Conservation (phyloP, 2,113 vertebrate species). For the Leucosticte australis region DNA sequence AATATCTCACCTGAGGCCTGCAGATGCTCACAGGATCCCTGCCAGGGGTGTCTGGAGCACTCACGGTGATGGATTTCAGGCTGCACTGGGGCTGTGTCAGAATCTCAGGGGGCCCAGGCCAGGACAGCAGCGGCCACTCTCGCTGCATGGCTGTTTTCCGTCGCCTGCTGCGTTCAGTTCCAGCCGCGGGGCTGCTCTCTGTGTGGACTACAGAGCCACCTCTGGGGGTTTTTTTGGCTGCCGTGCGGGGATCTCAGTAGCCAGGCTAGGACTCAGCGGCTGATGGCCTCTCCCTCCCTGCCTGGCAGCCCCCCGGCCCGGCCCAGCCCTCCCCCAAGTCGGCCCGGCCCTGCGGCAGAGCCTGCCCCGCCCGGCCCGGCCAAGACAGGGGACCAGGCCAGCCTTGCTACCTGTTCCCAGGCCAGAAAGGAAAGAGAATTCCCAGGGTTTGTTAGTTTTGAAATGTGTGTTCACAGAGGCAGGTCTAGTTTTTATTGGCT, state of each 20-base stretch:
- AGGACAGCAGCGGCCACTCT: rapidly evolving
- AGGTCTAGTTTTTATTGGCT: neutral
- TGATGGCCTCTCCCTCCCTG: neutral
- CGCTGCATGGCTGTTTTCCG: neutral
- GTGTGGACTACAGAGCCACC: neutral
- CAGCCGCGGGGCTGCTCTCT: neutral
- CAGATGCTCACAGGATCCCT: neutral
- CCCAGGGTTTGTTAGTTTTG: neutral
- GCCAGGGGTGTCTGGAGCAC: neutral
- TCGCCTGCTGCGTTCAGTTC: neutral
- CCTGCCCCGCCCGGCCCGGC: neutral
- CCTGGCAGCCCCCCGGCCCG: neutral
- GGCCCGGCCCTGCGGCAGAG: neutral
- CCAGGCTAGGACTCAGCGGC: neutral
- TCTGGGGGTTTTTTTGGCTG: neutral
- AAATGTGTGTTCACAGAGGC: neutral
- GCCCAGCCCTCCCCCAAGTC: neutral
- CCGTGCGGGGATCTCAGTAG: neutral
- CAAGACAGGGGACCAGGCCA: neutral
- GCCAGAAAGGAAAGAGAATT: neutral
- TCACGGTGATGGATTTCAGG: neutral
- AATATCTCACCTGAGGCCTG: neutral
- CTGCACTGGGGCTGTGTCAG: neutral
- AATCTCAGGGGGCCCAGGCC: neutral
- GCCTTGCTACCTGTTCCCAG: neutral